Base-by-base conservation (phyloP, 30 jellyfish, hydroid and myxozoan species). In the Cassiopea andromeda region DNA sequence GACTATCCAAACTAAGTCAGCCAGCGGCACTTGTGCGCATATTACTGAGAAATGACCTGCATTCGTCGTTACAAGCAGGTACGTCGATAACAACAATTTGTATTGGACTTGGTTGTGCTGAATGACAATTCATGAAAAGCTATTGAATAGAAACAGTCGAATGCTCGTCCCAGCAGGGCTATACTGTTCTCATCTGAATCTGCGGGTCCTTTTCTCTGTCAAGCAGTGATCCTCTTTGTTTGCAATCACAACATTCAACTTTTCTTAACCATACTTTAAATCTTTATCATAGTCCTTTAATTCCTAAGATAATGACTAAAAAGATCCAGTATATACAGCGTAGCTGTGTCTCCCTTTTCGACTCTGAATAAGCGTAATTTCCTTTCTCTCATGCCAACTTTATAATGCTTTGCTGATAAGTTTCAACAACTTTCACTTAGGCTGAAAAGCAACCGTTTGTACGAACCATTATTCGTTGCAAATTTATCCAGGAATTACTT, bases 161-260 rank as follows among this genome's bases (percentile, higher is more conserved):
- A 83, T 78, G 9, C 85, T 48, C 83, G 61, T 83, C 91, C 66
- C 91, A 83, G 91, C 91, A 59, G 91, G 91, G 54, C 84, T 78
- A 57, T 83, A 68, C 84, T 83, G 91, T 69, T 83, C 84, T 70
- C 84, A 60, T 15, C 83, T 67, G 91, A 69, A 54, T 45, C 61
- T 45, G 79, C 80, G 83, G 76, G 27, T 68, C 91, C 75, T 46
- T 83, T 49, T 58, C 91, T 83, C 91, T 48, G 61, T 83, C 91
- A 83, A 83, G 84, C 91, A 73, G 91, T 59, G 91, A 83, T 83
- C 91, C 57, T 49, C 85, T 46, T 83, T 83, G 91, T 83, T 70
- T 44, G 38, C 59, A 60, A 68, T 68, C 85, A 83, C 91, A 83
- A 83, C 80, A 73, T 46, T 60, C 91, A 48, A 27, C 68, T 72